Evolutionary conservation across 2,113 vertebrate species (phyloP).

Genomic region (Taxidea taxus): DNA sequence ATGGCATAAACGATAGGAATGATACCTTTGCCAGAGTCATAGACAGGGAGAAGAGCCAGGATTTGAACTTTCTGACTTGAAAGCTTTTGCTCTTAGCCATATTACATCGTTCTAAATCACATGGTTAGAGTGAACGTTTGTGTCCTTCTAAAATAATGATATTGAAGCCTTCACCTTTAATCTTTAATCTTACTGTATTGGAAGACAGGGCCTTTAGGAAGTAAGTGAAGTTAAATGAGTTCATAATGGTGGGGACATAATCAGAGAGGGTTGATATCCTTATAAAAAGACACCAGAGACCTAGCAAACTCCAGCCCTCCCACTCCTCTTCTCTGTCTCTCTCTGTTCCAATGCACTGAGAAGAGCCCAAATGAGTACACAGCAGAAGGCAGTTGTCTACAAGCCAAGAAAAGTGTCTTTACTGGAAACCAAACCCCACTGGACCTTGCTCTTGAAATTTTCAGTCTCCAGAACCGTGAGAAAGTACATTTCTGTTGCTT

Average conservation of each 20-base stretch:
- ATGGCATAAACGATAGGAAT: too few species aligned
- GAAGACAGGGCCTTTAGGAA: neutral
- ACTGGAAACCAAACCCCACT: neutral
- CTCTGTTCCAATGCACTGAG: neutral
- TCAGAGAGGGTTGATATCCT: neutral
- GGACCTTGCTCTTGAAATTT: neutral
- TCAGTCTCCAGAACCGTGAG: neutral
- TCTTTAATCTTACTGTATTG: neutral
- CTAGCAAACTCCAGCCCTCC: neutral
- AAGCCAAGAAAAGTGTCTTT: neutral
- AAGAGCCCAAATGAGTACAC: neutral
- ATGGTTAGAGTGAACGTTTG: neutral
- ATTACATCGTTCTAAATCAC: neutral
- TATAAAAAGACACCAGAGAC: neutral
- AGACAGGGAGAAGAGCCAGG: neutral
- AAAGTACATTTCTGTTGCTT: neutral
- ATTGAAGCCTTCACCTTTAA: neutral
- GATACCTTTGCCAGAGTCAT: neutral
- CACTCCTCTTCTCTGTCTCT: too few species aligned
- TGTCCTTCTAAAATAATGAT: neutral
- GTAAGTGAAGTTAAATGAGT: neutral
- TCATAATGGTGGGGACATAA: neutral
- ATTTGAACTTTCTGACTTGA: neutral
- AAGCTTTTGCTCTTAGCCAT: neutral
- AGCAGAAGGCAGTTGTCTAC: neutral